Evolutionary conservation across 1,140 invertebrate species (phyloP).

Genomic region (Pseudomyrmex cubaensis): DNA sequence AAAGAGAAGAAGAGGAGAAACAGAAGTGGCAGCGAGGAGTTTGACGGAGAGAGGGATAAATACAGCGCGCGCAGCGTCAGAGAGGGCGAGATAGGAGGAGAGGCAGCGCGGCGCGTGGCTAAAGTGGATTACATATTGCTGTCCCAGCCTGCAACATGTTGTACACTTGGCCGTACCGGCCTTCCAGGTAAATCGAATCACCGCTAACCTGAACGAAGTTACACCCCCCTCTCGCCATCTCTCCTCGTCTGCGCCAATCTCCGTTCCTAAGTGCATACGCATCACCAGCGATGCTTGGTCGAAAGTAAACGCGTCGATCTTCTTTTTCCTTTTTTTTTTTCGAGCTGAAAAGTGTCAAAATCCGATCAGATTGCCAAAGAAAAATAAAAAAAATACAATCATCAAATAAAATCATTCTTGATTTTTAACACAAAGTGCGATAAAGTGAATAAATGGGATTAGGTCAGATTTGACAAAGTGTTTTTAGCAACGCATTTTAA

Average conservation of each 20-base stretch:
- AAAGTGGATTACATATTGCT: constrained; percentile 81
- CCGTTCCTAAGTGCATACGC: constrained; percentile 49
- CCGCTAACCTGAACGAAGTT: constrained; percentile 72
- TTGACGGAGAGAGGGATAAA: constrained; percentile 4
- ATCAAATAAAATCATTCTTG: too few species aligned
- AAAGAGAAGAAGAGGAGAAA: neutral
- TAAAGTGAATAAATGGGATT: too few species aligned
- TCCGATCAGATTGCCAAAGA: too few species aligned
- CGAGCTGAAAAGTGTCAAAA: too few species aligned
- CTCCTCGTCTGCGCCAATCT: constrained; percentile 59
- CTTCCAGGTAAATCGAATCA: constrained; percentile 78
- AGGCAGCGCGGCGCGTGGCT: constrained; percentile 53
- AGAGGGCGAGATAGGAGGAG: constrained; percentile 17
- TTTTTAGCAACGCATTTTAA: too few species aligned
- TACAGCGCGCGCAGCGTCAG: neutral
- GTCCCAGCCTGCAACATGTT: constrained; percentile 72
- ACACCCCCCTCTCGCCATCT: constrained; percentile 29
- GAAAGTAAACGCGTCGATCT: constrained; percentile 49
- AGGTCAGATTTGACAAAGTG: too few species aligned
- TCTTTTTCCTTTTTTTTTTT: neutral
- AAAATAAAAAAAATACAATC: too few species aligned
- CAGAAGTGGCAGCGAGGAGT: neutral
- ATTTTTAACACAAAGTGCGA: too few species aligned
- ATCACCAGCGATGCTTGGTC: constrained; percentile 21
- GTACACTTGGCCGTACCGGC: constrained; percentile 72